Conservation (phyloP, 1,140 invertebrate species). For the Trichonephila inaurata region DNA sequence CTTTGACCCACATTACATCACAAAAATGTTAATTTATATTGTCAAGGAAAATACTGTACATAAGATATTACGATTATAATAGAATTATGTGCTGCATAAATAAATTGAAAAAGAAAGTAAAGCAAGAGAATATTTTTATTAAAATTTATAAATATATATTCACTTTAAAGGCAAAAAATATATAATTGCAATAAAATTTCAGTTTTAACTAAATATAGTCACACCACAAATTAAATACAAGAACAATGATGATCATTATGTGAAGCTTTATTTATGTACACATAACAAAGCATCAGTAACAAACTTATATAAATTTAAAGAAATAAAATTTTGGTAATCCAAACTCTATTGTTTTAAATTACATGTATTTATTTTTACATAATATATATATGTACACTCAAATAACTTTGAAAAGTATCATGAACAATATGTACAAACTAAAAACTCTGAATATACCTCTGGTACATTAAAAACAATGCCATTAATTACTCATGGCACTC, state of each 20-base stretch:
- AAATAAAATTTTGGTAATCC: conserved; percentile 21
- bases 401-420: conserved; percentile 57
- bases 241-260: not conserved
- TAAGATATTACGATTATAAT: no score
- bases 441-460: conserved; percentile 53
- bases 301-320: conserved; percentile 58
- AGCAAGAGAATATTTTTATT: no score
- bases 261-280: conserved; percentile 23
- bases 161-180: no score
- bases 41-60: no score
- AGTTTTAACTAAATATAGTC: no score
- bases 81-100: no score
- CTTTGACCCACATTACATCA: no score
- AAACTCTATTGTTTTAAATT: conserved; percentile 58
- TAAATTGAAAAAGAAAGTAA: no score
- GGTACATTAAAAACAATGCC: conserved; percentile 69
- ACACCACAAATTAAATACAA: not conserved
- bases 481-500: conserved; percentile 45
- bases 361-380: conserved; percentile 49
- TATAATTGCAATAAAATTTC: no score
- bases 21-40: no score
- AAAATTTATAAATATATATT: no score
- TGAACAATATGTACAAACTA: conserved; percentile 60
- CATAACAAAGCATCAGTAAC: conserved; percentile 50
- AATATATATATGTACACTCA: conserved; percentile 30